Evolutionary conservation across 2,797 vertebrate species (phyloP).

Genomic region (Acropternis orthonyx): DNA sequence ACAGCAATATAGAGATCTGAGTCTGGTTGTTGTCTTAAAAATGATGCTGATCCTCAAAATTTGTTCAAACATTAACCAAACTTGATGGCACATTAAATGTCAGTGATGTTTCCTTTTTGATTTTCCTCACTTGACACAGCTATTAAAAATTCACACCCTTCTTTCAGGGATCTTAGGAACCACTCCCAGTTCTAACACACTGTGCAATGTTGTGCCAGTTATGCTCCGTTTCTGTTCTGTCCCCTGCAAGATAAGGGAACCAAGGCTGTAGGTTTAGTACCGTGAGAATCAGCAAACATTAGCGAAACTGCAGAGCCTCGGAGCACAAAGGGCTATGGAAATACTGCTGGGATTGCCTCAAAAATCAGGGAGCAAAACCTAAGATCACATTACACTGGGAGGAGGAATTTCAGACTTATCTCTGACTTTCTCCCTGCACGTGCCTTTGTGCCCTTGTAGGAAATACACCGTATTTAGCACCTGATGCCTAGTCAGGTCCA

Average conservation of each 20-base stretch:
- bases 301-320: neutral
- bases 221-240: neutral
- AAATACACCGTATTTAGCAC: neutral
- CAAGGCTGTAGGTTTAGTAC: neutral
- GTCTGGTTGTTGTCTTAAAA: neutral
- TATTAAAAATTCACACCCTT: neutral
- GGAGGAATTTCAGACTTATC: neutral
- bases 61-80: neutral
- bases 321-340: neutral
- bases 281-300: neutral
- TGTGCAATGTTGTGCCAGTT: neutral
- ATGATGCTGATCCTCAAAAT: neutral
- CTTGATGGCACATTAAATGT: neutral
- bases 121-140: neutral
- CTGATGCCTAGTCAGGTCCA: neutral
- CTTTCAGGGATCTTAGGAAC: neutral
- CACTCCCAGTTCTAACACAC: neutral
- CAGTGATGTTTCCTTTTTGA: neutral
- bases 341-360: neutral
- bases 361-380: neutral
- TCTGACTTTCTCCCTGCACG: neutral
- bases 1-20: neutral
- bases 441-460: neutral
- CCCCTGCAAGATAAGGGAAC: neutral
- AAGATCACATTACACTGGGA: neutral